Evolutionary conservation across 37 sponge, comb jelly and placozoan species (phyloP), one percentile per base, ranked within the genome.

Genomic region (Chondrilla cf. caribensis): DNA sequence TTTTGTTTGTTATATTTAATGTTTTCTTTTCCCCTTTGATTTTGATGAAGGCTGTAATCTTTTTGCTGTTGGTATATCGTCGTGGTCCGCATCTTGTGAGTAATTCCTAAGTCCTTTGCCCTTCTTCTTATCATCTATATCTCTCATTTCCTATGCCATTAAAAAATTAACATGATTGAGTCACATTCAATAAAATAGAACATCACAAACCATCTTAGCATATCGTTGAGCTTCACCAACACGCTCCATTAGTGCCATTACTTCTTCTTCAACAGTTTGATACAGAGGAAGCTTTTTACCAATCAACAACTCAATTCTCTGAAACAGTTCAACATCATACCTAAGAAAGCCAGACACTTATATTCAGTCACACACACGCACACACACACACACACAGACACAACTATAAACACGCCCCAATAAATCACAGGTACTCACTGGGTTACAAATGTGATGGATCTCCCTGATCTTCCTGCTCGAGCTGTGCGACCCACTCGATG

Each of bases 401-500:
- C n/a, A 62, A 8, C 1, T 2, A 68, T 29, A 35, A 19, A 11
- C 6, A 9, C 6, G 18, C 15, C 6, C 15, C 29, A 7, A 5
- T 19, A 19, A 9, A 19, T 68, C 7, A 8, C 11, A 17, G 28
- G 38, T 25, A 80, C 38, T 84, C 43, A 95, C 95, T 98, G 99
- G 7, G 96, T 96, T 55, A 98, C 96, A 84, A 98, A 96, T 32
- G 90, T 98, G 80, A 98, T 90, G 38, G 97, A 86, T 55, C 89
- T 77, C 0, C 99, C 99, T 0, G 99, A 82, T 22, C 96, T 62
- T 2, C 99, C 99, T 28, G 99, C 99, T 37, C 99, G 76, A 11
- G 99, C 99, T 8, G 99, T 98, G 47, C 99, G 84, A 29, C 98
- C 99, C 47, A 98, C 99, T 18, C 99, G 73, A 83, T 98, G 99